These are phyloP conservation scores for Campopleginae sp. DNA, from an alignment of 2,888 invertebrate genomes.

Conservation along the genomic window DNA sequence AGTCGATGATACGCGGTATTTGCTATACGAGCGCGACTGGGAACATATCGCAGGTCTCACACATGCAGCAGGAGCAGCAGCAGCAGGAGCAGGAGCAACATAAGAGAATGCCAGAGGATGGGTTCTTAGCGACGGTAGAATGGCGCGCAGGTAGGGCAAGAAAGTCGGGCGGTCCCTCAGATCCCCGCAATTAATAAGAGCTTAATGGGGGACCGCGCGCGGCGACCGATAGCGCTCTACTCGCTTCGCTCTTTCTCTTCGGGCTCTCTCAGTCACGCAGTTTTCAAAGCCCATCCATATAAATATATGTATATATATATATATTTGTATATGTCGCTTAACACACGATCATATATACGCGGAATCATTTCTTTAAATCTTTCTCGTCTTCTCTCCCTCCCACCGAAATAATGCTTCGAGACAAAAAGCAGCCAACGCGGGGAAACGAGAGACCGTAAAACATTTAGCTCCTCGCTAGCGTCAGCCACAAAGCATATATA, in stretches of 20 bases:
- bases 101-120: constrained; percentile 72
- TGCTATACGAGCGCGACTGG: not conserved
- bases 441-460: constrained; percentile 76
- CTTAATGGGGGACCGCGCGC: constrained; percentile 80
- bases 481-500: constrained; percentile 55
- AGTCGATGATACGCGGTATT: constrained; percentile 33
- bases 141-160: constrained; percentile 83
- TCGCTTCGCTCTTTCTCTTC: constrained; percentile 51
- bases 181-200: constrained; percentile 84
- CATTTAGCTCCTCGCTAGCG: constrained; percentile 76
- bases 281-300: constrained; percentile 54
- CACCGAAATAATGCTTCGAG: constrained; percentile 65
- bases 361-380: constrained; percentile 63
- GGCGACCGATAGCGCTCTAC: constrained; percentile 78
- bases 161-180: constrained; percentile 82
- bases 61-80: constrained; percentile 33
- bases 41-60: constrained; percentile 32
- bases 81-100: constrained; percentile 44
- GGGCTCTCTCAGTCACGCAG: constrained; percentile 55
- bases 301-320: constrained; percentile 14
- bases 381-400: constrained; percentile 56
- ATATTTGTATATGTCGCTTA: constrained; percentile 12
- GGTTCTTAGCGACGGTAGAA: constrained; percentile 77
- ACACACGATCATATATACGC: constrained; percentile 38
- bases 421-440: constrained; percentile 77